Evolutionary conservation across 53 echinoderm and acorn worm species (phyloP).

Genomic region (Luidia sarsii): DNA sequence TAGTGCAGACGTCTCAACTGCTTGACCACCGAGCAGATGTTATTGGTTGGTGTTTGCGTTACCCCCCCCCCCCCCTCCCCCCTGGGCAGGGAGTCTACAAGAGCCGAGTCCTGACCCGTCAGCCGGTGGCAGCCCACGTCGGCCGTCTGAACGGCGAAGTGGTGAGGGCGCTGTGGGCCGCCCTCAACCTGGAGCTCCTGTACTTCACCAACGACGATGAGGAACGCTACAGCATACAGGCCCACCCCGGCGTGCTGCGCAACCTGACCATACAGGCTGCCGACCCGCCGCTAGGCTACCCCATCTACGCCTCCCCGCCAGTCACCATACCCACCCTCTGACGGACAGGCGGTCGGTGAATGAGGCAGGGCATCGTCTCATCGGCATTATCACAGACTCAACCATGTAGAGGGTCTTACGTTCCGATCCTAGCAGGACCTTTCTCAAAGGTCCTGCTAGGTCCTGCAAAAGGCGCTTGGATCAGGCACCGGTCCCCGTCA

Average conservation of each 20-base stretch:
- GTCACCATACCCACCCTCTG: slow-evolving; percentile 67
- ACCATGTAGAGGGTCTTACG: too few relatives aligned
- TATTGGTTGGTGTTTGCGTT: too few relatives aligned
- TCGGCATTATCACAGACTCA: too few relatives aligned
- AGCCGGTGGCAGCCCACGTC: slow-evolving; percentile 85
- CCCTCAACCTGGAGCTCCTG: slow-evolving; percentile 80
- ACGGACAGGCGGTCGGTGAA: too few relatives aligned
- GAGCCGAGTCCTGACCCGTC: slow-evolving; percentile 76
- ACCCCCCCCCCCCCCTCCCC: too few relatives aligned
- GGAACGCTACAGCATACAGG: slow-evolving; percentile 95
- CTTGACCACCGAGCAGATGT: too few relatives aligned
- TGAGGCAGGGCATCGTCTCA: too few relatives aligned
- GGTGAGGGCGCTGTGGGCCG: slow-evolving; percentile 88
- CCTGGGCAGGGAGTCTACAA: slow-evolving; percentile 62
- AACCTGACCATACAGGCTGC: slow-evolving; percentile 94
- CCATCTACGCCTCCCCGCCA: slow-evolving; percentile 88
- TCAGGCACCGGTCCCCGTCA: too few relatives aligned
- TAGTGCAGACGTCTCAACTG: too few relatives aligned
- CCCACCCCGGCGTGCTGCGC: slow-evolving; percentile 83
- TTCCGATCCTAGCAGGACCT: too few relatives aligned
- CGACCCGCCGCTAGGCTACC: slow-evolving; percentile 96
- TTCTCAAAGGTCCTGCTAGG: too few relatives aligned
- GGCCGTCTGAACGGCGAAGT: slow-evolving; percentile 87
- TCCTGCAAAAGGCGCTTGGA: too few relatives aligned
- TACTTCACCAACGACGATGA: slow-evolving; percentile 99